Evolutionary conservation across 1,140 invertebrate genomes (phyloP), one percentile per base, ranked within the genome.

Genomic region (Penaeus vannamei): DNA sequence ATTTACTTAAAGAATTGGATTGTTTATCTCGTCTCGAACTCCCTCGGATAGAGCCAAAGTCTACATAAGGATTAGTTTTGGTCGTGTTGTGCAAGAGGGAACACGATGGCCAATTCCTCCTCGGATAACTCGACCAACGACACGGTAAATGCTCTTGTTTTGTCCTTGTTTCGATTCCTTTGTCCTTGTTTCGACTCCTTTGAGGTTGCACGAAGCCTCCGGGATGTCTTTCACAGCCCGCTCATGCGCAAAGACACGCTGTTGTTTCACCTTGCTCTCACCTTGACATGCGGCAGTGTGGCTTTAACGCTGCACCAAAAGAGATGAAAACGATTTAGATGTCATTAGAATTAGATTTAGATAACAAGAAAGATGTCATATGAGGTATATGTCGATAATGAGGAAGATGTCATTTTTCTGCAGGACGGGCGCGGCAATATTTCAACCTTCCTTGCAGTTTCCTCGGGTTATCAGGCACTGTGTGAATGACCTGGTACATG

Each of bases 21-120:
- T 86, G 85, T 86, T 86, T 86, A 86, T 86, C 85, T 86, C 72
- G 53, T 19, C 85, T 86, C 85, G 59, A 79, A 86, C 19, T 86
- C 85, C 19, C 23, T 22, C 29, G 36, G 60, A 59, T 77, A 76
- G n/a, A 20, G 59, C 42, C 46, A 76, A 32, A 19, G 85, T 86
- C 42, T 86, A 77, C 53, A 61, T 36, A 86, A 86, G 72, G 85
- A 86, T 60, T 77, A 86, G 66, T 77, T 86, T 86, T 79, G 72
- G 29, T 79, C 72, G 64, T 86, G 36, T 60, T 79, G 72, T 79
- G 85, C 61, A 66, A 22, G 29, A 5, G 32, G 69, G 66, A 46
- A 86, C 46, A 53, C 19, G 46, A 86, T 86, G 85, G 85, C 85
- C 53, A 86, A 86, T 86, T 86, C 85, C 61, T 86, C 85, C 46